phyloP scores from a whole-genome alignment of 2,888 invertebrate genomes.

The Melanophora roralis region DNA sequence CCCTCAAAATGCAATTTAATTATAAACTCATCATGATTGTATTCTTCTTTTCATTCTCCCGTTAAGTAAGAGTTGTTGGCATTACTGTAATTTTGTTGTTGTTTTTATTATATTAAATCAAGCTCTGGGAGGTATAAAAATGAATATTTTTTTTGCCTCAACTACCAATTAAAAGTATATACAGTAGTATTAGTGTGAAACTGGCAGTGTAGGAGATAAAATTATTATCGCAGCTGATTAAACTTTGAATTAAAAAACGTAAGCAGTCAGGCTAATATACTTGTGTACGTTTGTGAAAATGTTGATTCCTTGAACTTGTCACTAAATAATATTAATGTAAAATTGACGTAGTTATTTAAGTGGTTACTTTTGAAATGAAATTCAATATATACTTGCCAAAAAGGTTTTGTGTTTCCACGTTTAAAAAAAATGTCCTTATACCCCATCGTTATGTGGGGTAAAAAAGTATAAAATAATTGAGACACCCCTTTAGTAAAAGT shows the following conservation, averaged over 20 bases:
- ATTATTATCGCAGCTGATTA: slow-evolving; percentile 15
- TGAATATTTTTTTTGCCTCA: background rate
- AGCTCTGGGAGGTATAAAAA: slow-evolving; percentile 4
- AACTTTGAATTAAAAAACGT: background rate
- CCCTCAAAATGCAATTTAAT: slow-evolving; percentile 39
- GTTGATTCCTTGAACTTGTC: slow-evolving; percentile 71
- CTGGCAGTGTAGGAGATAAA: background rate
- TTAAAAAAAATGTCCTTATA: no score
- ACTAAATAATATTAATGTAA: slow-evolving; percentile 10
- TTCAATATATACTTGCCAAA: background rate
- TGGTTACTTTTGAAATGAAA: slow-evolving; percentile 6
- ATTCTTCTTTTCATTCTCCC: background rate
- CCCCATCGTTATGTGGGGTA: no score
- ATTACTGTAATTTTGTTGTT: background rate
- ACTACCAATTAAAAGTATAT: background rate
- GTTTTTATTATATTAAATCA: background rate
- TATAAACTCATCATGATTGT: background rate
- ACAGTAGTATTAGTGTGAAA: background rate
- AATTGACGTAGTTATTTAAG: background rate
- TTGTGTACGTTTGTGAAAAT: slow-evolving; percentile 6
- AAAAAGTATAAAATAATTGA: no score
- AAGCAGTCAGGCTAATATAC: background rate
- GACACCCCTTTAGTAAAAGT: no score
- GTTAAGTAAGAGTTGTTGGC: background rate
- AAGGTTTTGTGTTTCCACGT: no score